These are phyloP conservation scores for Pungitius pungitius DNA, from an alignment of 2,113 vertebrate species.

Conservation along the genomic window DNA sequence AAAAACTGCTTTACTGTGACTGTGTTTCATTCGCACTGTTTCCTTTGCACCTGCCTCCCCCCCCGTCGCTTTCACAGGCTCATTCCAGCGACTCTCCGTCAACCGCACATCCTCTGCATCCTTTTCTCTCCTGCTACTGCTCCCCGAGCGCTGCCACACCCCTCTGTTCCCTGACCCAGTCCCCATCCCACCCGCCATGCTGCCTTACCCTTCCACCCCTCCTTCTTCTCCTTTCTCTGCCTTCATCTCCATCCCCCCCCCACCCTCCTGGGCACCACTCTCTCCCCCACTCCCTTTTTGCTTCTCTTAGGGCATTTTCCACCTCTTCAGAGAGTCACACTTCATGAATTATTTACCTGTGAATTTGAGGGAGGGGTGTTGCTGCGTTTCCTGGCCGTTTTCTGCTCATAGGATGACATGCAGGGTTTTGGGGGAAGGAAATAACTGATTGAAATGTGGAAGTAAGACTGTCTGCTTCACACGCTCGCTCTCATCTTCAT, in stretches of 20 bases:
- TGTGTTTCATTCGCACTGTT: constrained; percentile 5
- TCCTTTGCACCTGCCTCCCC: constrained; percentile 32
- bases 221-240: background rate
- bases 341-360: constrained; percentile 76
- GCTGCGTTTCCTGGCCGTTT: constrained; percentile 51
- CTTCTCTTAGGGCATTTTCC: constrained; percentile 62
- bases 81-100: background rate
- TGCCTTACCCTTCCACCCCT: background rate
- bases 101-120: constrained; percentile 1
- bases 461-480: constrained; percentile 21
- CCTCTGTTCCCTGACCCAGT: constrained; percentile 13
- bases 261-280: too few relatives aligned
- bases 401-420: constrained; percentile 15
- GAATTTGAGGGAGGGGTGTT: constrained; percentile 42
- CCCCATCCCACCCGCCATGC: constrained; percentile 23
- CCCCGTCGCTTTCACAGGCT: constrained; percentile 14
- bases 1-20: background rate
- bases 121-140: constrained; percentile 8
- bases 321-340: constrained; percentile 66
- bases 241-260: constrained; percentile 15
- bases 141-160: constrained; percentile 30
- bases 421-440: background rate
- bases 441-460: constrained; percentile 16
- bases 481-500: background rate
- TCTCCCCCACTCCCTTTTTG: background rate